These are phyloP conservation scores for Oreochromis spilurus DNA, from an alignment of 2,113 vertebrate genomes.

Conservation along the genomic window DNA sequence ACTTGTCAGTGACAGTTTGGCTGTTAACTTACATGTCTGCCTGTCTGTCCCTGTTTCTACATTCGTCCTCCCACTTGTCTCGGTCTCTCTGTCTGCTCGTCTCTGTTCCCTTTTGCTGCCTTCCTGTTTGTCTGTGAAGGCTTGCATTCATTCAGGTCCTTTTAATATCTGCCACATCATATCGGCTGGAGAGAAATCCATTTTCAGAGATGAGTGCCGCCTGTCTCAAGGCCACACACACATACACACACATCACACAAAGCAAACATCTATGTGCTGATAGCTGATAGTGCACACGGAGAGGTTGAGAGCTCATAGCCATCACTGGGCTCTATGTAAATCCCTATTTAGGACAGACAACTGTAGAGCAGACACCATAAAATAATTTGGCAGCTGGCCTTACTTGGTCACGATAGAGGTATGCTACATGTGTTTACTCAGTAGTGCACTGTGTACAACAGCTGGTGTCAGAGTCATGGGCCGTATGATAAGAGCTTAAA, in stretches of 20 bases:
- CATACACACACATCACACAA: background rate
- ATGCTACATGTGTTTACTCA: slow-evolving; percentile 62
- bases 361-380: slow-evolving; percentile 30
- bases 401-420: slow-evolving; percentile 57
- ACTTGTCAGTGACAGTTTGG: slow-evolving; percentile 19
- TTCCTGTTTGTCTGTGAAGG: slow-evolving; percentile 42
- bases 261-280: slow-evolving; percentile 28
- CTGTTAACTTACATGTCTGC: slow-evolving; percentile 26
- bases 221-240: slow-evolving; percentile 56
- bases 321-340: slow-evolving; percentile 46
- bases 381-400: slow-evolving; percentile 57
- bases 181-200: slow-evolving; percentile 38
- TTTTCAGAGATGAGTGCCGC: slow-evolving; percentile 39
- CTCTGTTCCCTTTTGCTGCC: slow-evolving; percentile 23
- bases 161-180: slow-evolving; percentile 55
- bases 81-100: slow-evolving; percentile 13
- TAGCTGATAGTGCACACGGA: slow-evolving; percentile 8
- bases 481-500: slow-evolving; percentile 53
- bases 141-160: slow-evolving; percentile 44
- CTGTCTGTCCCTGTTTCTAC: slow-evolving; percentile 32
- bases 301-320: slow-evolving; percentile 9
- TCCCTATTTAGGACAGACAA: slow-evolving; percentile 50
- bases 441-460: slow-evolving; percentile 59
- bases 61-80: slow-evolving; percentile 37
- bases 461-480: slow-evolving; percentile 53